Evolutionary conservation across 1,140 invertebrate species (phyloP).

Genomic region (Cyclina sinensis): DNA sequence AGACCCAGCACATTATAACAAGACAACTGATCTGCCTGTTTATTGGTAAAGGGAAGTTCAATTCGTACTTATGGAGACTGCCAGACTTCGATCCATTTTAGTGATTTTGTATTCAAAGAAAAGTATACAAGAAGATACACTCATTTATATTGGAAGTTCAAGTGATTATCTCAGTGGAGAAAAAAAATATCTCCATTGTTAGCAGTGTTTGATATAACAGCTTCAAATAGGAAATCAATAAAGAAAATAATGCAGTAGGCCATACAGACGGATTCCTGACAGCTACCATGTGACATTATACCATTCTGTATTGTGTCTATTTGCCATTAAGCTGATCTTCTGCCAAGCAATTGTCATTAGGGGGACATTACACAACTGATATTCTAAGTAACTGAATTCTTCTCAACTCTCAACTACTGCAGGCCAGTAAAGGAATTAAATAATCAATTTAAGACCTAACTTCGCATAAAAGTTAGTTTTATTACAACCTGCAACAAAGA

Average conservation of each 20-base stretch:
- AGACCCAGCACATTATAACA: too few relatives aligned
- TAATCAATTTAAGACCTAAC: too few relatives aligned
- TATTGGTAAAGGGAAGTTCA: too few relatives aligned
- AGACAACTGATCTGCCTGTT: too few relatives aligned
- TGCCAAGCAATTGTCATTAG: constrained; percentile 35
- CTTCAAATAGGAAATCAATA: constrained; percentile 70
- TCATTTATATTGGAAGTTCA: not conserved
- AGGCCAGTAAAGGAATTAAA: too few relatives aligned
- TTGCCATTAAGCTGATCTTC: constrained; percentile 41
- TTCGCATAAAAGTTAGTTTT: too few relatives aligned
- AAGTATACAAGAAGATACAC: too few relatives aligned
- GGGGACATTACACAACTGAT: constrained; percentile 3
- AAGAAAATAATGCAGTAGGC: constrained; percentile 48
- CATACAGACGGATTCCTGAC: constrained; percentile 48
- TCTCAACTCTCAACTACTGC: not conserved
- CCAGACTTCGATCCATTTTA: too few relatives aligned
- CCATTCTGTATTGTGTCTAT: constrained; percentile 53
- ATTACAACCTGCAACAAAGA: too few relatives aligned
- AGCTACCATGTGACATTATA: constrained; percentile 32
- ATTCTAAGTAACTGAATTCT: constrained; percentile 1
- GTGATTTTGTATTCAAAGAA: too few relatives aligned
- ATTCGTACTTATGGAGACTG: too few relatives aligned
- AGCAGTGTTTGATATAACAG: constrained; percentile 61
- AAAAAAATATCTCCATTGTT: constrained; percentile 39
- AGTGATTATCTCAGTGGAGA: constrained; percentile 20